Conservation (phyloP, 2,797 vertebrate genomes). For the Centropyge bicolor region DNA sequence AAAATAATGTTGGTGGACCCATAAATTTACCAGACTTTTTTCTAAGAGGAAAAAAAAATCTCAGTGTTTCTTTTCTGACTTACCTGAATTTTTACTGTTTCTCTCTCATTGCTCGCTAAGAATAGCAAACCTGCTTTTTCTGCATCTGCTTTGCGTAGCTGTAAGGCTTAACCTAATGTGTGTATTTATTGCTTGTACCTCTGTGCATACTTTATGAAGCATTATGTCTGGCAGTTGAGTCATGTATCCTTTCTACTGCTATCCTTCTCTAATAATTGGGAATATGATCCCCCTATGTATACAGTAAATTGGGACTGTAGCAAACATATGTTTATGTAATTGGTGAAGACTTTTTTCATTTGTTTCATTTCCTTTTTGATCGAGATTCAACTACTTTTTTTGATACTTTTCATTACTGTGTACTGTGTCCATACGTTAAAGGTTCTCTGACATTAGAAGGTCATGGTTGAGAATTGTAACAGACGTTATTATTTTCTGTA, state of each 20-base stretch:
- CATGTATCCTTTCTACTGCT: constrained; percentile 99
- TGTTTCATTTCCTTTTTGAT: constrained; percentile 93
- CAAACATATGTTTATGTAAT: constrained; percentile 99
- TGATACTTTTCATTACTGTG: constrained; percentile 99
- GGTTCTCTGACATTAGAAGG: constrained; percentile 99
- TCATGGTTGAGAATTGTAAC: constrained; percentile 99
- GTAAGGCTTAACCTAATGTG: constrained; percentile 99
- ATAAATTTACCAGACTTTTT: constrained; percentile 99
- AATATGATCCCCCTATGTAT: constrained; percentile 98
- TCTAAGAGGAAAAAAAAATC: constrained; percentile 92
- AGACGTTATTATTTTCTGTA: constrained; percentile 99
- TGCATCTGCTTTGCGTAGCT: constrained; percentile 99
- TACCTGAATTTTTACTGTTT: constrained; percentile 99
- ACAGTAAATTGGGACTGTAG: constrained; percentile 99
- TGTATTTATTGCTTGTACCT: constrained; percentile 99
- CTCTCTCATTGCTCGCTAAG: constrained; percentile 99
- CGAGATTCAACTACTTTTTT: constrained; percentile 95
- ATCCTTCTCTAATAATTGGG: constrained; percentile 97
- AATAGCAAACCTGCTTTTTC: constrained; percentile 99
- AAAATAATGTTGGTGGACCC: constrained; percentile 98
- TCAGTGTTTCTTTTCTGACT: constrained; percentile 99
- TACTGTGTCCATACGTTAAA: constrained; percentile 99
- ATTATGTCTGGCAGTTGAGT: constrained; percentile 99
- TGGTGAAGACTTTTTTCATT: constrained; percentile 95
- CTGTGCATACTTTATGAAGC: constrained; percentile 99